A percentile compares a stretch with the other conserved stretches of the same genome.
phyloP scores from a whole-genome alignment of 2,113 vertebrate species.

The Bujurquina vittata region DNA sequence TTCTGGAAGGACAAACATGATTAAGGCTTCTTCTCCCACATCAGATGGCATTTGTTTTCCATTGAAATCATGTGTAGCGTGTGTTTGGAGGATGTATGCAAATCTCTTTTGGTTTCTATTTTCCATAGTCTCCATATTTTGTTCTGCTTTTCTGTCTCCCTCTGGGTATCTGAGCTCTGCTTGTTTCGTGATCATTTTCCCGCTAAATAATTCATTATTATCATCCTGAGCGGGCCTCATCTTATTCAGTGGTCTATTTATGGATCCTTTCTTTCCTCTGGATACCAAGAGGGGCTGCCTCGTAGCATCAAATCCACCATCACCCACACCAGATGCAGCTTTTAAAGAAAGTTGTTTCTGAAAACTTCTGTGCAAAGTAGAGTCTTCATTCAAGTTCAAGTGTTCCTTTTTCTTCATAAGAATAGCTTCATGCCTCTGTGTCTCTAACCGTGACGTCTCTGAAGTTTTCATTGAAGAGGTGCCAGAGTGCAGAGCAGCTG shows the following conservation, averaged over 20 bases:
- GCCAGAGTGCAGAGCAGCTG: neutral
- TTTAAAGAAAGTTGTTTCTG: conserved; percentile 18
- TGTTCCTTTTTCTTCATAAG: neutral
- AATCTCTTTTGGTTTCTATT: conserved; percentile 6
- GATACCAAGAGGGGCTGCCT: neutral
- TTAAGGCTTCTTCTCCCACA: conserved; percentile 10
- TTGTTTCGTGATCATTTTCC: conserved; percentile 24
- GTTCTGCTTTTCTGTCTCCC: neutral
- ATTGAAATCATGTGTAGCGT: neutral
- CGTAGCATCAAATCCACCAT: conserved; percentile 1
- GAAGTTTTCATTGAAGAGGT: neutral
- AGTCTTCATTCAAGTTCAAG: neutral
- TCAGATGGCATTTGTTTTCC: neutral
- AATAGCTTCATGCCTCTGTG: neutral
- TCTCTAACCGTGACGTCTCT: neutral
- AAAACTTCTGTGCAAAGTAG: neutral
- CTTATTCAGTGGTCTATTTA: conserved; percentile 1
- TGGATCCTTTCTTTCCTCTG: conserved; percentile 8
- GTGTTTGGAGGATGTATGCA: neutral
- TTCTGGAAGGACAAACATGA: conserved; percentile 14
- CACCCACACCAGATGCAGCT: neutral
- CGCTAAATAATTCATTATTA: conserved; percentile 30
- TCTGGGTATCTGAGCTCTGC: neutral
- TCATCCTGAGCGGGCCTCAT: neutral
- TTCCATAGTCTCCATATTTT: neutral